Percentiles rank a stretch among this genome's conserved stretches.
Conservation (phyloP, 2,888 invertebrate genomes). For the Dioctria rufipes region DNA sequence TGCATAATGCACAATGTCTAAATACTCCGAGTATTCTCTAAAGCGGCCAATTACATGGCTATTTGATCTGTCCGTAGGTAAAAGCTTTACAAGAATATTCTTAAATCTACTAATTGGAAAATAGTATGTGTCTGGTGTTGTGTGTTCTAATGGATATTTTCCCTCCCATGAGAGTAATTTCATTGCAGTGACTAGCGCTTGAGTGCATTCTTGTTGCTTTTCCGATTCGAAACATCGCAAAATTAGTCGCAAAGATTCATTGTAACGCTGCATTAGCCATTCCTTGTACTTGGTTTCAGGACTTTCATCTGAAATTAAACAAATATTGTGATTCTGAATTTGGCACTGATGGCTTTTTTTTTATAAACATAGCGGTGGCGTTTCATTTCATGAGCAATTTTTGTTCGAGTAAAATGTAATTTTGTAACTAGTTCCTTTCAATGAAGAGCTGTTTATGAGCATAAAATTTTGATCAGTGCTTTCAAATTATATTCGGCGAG, state of each 20-base stretch:
- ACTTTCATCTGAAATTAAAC: slow-evolving; percentile 70
- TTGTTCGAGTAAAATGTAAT: no score
- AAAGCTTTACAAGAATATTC: slow-evolving; percentile 77
- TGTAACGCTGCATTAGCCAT: slow-evolving; percentile 82
- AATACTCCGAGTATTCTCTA: slow-evolving; percentile 81
- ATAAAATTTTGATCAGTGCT: no score
- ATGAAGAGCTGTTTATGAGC: no score
- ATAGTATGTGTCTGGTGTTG: slow-evolving; percentile 72
- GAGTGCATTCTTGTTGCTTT: slow-evolving; percentile 73
- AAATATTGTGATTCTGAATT: no score
- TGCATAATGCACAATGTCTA: slow-evolving; percentile 83
- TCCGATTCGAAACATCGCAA: slow-evolving; percentile 75
- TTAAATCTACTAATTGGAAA: slow-evolving; percentile 81
- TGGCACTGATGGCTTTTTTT: no score
- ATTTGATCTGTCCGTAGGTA: slow-evolving; percentile 77
- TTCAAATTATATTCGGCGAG: no score
- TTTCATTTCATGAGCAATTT: no score
- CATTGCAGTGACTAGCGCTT: slow-evolving; percentile 82
- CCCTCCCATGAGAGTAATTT: slow-evolving; percentile 83
- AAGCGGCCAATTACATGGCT: slow-evolving; percentile 78
- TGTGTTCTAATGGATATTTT: slow-evolving; percentile 74
- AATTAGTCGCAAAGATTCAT: slow-evolving; percentile 76
- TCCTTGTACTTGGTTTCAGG: slow-evolving; percentile 77
- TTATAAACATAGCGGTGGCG: no score
- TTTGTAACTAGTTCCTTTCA: no score